Percentiles rank a stretch among this genome's conserved stretches.
Conservation (phyloP, 2,797 vertebrate species). For the Pelochelys cantorii region DNA sequence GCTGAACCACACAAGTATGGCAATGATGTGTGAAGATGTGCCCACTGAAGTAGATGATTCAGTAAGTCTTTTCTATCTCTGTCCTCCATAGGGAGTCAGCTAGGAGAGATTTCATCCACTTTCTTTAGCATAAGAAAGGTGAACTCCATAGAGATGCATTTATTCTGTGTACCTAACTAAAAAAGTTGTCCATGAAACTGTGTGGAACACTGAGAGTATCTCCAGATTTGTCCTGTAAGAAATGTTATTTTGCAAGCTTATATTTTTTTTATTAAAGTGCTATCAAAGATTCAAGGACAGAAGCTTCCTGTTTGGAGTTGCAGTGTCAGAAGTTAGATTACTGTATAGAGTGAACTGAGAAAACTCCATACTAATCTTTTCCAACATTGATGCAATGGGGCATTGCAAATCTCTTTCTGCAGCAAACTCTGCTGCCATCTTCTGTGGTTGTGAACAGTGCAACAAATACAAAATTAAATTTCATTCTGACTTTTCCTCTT, state of each 20-base stretch:
- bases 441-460: background rate
- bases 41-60: slow-evolving; percentile 14
- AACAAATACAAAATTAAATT: slow-evolving; percentile 3
- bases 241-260: background rate
- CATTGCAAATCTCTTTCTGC: background rate
- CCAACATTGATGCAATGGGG: background rate
- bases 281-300: background rate
- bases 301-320: background rate
- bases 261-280: rapidly evolving
- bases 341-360: background rate
- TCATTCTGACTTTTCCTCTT: background rate
- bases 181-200: background rate
- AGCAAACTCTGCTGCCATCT: background rate
- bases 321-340: background rate
- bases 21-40: slow-evolving; percentile 24
- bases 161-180: background rate
- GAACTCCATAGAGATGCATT: background rate
- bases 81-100: background rate
- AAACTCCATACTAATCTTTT: background rate
- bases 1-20: slow-evolving; percentile 1
- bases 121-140: background rate
- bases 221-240: background rate
- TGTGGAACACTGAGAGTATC: background rate
- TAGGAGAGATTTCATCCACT: background rate
- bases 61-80: slow-evolving; percentile 5